These are phyloP conservation scores for Magallana angulata DNA, from an alignment of 1,140 invertebrate species.

Conservation along the genomic window DNA sequence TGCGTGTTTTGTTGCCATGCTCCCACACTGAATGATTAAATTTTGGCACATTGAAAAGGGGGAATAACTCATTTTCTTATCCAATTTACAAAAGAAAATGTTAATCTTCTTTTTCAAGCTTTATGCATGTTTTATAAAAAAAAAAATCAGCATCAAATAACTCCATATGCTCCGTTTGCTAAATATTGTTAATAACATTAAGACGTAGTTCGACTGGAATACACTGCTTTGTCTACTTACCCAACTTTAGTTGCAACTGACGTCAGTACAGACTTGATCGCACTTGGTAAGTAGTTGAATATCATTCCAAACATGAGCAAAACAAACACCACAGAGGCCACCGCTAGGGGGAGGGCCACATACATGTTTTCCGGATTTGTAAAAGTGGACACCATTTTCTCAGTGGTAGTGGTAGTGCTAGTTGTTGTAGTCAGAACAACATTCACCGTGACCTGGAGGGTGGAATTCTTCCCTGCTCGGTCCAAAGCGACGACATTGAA, in stretches of 20 bases:
- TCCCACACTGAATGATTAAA: too few relatives aligned
- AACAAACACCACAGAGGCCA: neutral
- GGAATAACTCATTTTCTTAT: too few relatives aligned
- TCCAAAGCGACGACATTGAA: slow-evolving; percentile 32
- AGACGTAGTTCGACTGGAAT: neutral
- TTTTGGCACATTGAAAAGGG: too few relatives aligned
- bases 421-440: slow-evolving; percentile 18
- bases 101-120: too few relatives aligned
- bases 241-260: neutral
- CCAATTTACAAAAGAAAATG: too few relatives aligned
- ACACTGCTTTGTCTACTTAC: neutral
- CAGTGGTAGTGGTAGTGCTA: neutral
- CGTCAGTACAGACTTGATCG: neutral
- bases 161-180: neutral
- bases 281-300: slow-evolving; percentile 4
- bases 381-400: neutral
- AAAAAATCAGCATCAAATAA: too few relatives aligned
- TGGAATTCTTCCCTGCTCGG: slow-evolving; percentile 11
- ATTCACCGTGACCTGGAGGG: slow-evolving; percentile 13
- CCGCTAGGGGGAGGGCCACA: neutral
- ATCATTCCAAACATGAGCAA: slow-evolving; percentile 19
- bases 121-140: too few relatives aligned
- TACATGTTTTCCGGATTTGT: slow-evolving; percentile 46
- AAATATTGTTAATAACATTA: neutral
- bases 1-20: too few relatives aligned